Base-by-base conservation (phyloP, 2,888 invertebrate genomes). In the Terebella lapidaria region DNA sequence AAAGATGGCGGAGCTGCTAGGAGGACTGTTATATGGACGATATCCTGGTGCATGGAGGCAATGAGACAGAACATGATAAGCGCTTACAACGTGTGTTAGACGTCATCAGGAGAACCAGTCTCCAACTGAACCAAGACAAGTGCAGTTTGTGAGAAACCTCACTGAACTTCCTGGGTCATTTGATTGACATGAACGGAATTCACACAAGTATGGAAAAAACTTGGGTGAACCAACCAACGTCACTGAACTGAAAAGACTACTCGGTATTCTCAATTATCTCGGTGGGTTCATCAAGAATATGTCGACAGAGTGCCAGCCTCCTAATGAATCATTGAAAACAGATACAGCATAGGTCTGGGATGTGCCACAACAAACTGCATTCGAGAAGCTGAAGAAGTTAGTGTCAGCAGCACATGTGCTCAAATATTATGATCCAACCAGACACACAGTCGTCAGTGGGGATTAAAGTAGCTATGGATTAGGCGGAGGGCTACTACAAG, bases 221-320 rank as follows among this genome's bases (percentile, higher is more conserved):
- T 20, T 10, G 20, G 61, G 15, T 57, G 51, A 46, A 3, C 70
- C 66, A n/a, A 46, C 49, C 18, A 61, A 67, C 35, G 60, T 62
- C 3, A 60, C 49, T 10, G 66, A 66, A 49, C 47, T 70, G 28
- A 51, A 62, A 51, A 35, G 58, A 20, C 25, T 64, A 4, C 22
- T 68, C 4, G 68, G 67, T 5, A 68, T 70, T 65, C 49, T 67
- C 5, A 67, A 70, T 49, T 68, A 66, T 35, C 51, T 68, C 1
- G 64, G 59, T 4, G 42, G 59, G 18, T 69, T 64, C 29, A 10
- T 67, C 3, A 53, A 51, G 28, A 56, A 66, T 27, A n/a, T 70
- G 54, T 61, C 70, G 22, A 45, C 58, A 5, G 51, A 59, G 2
- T 60, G 54, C 30, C 60, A 64, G 22, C 68, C 69, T 1, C 51